A percentile compares a stretch with the other conserved stretches of the same genome.
Conservation (phyloP, 2,113 vertebrate genomes). For the Philantomba maxwellii region DNA sequence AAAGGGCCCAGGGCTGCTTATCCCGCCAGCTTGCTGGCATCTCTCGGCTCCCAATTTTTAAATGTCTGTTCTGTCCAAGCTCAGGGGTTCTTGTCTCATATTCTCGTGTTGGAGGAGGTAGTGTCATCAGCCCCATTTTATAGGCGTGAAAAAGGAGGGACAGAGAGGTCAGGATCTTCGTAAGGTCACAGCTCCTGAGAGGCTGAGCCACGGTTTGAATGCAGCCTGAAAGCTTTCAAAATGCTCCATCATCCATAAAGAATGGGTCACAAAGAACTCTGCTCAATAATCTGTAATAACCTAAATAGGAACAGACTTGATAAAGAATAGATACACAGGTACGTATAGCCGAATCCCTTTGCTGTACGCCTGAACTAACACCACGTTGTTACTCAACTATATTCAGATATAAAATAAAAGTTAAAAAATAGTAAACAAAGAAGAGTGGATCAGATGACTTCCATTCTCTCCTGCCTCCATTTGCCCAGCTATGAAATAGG, state of each 20-base stretch:
- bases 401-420: not conserved
- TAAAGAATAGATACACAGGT: not conserved
- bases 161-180: not conserved
- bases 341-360: not conserved
- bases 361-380: not conserved
- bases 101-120: accelerated
- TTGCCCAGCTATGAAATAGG: not conserved
- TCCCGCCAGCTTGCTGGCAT: accelerated
- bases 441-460: not conserved
- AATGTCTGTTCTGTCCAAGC: not conserved
- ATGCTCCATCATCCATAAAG: accelerated
- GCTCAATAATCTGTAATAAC: not conserved
- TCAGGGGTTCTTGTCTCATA: not conserved
- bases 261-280: not conserved
- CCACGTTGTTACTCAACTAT: not conserved
- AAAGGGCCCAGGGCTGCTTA: not conserved
- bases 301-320: not conserved
- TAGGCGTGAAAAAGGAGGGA: not conserved
- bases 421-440: not conserved
- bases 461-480: not conserved
- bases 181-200: not conserved
- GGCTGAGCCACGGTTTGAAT: not conserved
- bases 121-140: not conserved
- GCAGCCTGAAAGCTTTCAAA: not conserved
- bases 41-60: not conserved